Conservation (phyloP, 1,140 invertebrate species). For the Sycophaga agraensis region DNA sequence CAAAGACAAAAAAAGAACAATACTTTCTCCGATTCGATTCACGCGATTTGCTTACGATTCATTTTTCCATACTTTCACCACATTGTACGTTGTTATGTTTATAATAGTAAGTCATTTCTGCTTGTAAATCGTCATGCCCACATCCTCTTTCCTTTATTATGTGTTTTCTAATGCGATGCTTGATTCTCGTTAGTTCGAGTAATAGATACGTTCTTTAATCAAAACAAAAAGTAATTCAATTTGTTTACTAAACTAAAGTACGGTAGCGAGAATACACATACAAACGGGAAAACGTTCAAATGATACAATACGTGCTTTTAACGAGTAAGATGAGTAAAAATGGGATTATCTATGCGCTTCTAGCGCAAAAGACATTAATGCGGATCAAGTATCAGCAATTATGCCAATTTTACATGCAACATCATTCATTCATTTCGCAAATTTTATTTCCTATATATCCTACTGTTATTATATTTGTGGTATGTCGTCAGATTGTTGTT, state of each 20-base stretch:
- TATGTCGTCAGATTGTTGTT: constrained; percentile 54
- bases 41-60: constrained; percentile 23
- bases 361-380: neutral
- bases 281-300: too few relatives aligned
- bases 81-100: constrained; percentile 30
- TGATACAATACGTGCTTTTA: too few relatives aligned
- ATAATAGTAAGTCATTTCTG: constrained; percentile 19
- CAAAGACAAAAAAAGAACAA: too few relatives aligned
- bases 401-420: constrained; percentile 12
- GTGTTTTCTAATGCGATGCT: constrained; percentile 14
- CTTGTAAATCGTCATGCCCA: constrained; percentile 31
- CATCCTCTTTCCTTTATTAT: constrained; percentile 23
- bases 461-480: constrained; percentile 44
- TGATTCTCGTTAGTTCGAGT: constrained; percentile 12
- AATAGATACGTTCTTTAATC: neutral
- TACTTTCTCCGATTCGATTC: constrained; percentile 7
- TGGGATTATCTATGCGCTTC: too few relatives aligned
- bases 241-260: too few relatives aligned
- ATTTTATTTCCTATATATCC: constrained; percentile 17
- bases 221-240: too few relatives aligned
- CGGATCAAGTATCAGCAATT: constrained; percentile 14
- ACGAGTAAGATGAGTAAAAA: too few relatives aligned
- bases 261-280: too few relatives aligned
- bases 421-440: constrained; percentile 25
- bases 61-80: constrained; percentile 17